A percentile compares a stretch with the other conserved stretches of the same genome.
Evolutionary conservation across 2,797 vertebrate genomes (phyloP).

Genomic region (Hyperoplus lanceolatus): DNA sequence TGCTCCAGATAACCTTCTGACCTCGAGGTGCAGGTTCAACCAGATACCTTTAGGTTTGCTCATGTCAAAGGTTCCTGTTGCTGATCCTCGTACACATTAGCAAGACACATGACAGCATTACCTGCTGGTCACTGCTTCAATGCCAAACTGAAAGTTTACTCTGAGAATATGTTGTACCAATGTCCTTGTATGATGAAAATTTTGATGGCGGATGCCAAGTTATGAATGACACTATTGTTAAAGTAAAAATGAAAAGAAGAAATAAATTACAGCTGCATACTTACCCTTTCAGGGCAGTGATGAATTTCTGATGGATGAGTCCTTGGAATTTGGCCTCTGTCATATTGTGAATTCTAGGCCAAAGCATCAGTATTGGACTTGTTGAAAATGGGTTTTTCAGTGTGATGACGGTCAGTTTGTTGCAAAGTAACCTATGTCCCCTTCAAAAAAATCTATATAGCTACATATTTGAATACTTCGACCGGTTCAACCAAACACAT

Average conservation of each 20-base stretch:
- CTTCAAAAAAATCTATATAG: background rate
- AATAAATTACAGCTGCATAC: background rate
- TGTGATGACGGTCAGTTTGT: background rate
- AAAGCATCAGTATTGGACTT: background rate
- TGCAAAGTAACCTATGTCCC: background rate
- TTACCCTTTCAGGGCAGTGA: background rate
- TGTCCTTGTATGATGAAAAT: background rate
- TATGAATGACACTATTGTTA: background rate
- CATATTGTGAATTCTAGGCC: background rate
- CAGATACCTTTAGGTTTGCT: constrained; percentile 6
- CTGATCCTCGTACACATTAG: constrained; percentile 10
- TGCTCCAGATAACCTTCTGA: constrained; percentile 8
- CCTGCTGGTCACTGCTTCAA: background rate
- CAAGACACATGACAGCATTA: background rate
- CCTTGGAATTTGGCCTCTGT: background rate
- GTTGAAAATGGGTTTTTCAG: background rate
- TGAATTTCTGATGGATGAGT: background rate
- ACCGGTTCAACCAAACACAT: too few relatives aligned
- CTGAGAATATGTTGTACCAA: background rate
- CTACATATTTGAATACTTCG: background rate
- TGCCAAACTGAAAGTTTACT: constrained; percentile 2
- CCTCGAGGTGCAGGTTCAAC: constrained; percentile 5
- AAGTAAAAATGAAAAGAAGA: background rate
- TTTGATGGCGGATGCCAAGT: too few relatives aligned
- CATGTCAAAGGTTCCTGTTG: constrained; percentile 13